Evolutionary conservation across 2,888 invertebrate genomes (phyloP).

Genomic region (Allophyes oxyacanthae): DNA sequence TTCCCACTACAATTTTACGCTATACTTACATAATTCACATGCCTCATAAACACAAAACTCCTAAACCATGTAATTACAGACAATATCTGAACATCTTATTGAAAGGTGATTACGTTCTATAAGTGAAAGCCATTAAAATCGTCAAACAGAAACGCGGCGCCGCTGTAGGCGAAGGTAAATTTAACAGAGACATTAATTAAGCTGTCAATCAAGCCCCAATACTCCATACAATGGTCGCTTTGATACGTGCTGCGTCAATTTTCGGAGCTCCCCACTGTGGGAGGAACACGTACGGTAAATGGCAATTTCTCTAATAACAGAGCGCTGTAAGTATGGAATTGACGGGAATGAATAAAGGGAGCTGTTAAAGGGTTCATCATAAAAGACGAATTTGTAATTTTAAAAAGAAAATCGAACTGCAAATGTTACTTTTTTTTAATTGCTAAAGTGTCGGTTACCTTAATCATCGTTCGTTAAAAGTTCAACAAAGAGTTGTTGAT

Average conservation of each 20-base stretch:
- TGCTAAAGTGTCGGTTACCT: too few relatives aligned
- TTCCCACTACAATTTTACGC: too few relatives aligned
- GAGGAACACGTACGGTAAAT: slow-evolving; percentile 32
- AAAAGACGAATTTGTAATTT: slow-evolving; percentile 12
- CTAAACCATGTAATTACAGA: slow-evolving; percentile 23
- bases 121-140: slow-evolving; percentile 53
- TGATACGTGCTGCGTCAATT: slow-evolving; percentile 64
- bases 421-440: too few relatives aligned
- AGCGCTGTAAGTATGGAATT: slow-evolving; percentile 19
- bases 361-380: neutral
- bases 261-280: slow-evolving; percentile 38
- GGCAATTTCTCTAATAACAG: slow-evolving; percentile 38
- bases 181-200: slow-evolving; percentile 71
- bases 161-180: slow-evolving; percentile 55
- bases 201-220: slow-evolving; percentile 69
- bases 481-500: too few relatives aligned
- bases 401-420: too few relatives aligned
- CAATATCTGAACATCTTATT: slow-evolving; percentile 30
- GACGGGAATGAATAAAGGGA: slow-evolving; percentile 28
- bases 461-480: too few relatives aligned
- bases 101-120: slow-evolving; percentile 42
- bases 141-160: slow-evolving; percentile 42
- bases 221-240: slow-evolving; percentile 63
- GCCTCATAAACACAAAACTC: neutral
- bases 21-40: too few relatives aligned